A percentile compares a stretch with the other conserved stretches of the same genome.
Evolutionary conservation across 1,140 invertebrate genomes (phyloP).

Genomic region (Thaumatotibia leucotreta): DNA sequence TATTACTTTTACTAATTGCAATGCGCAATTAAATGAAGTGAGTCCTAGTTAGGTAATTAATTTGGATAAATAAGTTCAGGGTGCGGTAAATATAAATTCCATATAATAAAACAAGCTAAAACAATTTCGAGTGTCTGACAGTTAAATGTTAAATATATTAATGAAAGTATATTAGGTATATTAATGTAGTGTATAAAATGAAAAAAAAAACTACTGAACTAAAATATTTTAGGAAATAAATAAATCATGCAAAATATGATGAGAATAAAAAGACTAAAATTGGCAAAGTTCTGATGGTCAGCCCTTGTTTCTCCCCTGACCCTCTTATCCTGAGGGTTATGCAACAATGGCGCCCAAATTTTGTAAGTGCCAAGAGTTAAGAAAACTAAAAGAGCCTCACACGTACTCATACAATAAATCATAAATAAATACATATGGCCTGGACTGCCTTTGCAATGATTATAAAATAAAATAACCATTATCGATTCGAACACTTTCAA

Average conservation of each 20-base stretch:
- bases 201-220: neutral
- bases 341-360: neutral
- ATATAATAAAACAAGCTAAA: neutral
- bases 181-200: no score
- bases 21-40: neutral
- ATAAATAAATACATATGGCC: neutral
- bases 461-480: no score
- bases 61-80: neutral
- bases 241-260: no score
- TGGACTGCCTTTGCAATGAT: no score
- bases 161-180: no score
- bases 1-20: neutral
- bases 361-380: neutral
- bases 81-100: neutral
- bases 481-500: no score
- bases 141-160: no score
- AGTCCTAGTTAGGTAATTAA: neutral
- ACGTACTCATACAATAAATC: neutral
- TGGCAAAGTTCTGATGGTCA: neutral
- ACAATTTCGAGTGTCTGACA: neutral
- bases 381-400: neutral
- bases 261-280: no score
- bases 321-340: neutral
- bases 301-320: neutral
- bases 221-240: no score